Percentiles rank a stretch among this genome's conserved stretches.
These are phyloP conservation scores for Spermophilus dauricus DNA, from an alignment of 2,113 vertebrate genomes.

Conservation along the genomic window DNA sequence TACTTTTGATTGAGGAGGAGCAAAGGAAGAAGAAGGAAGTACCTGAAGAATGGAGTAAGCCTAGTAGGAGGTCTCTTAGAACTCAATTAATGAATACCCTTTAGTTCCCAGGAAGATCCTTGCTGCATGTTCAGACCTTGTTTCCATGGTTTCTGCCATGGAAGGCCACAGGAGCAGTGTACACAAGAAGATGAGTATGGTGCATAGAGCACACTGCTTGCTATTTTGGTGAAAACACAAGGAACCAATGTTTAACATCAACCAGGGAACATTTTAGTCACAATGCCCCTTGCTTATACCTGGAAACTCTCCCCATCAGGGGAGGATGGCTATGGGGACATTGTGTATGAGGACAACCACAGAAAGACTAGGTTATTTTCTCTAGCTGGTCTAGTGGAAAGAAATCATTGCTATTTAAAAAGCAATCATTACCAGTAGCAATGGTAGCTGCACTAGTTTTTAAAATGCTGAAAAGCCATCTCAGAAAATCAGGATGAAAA, in stretches of 20 bases:
- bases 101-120: constrained; percentile 15
- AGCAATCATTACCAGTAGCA: not conserved
- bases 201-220: not conserved
- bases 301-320: constrained; percentile 41
- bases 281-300: constrained; percentile 31
- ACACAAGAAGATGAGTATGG: not conserved
- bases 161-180: constrained; percentile 55
- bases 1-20: not conserved
- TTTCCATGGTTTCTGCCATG: constrained; percentile 26
- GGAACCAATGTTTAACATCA: constrained; percentile 45
- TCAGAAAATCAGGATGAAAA: constrained; percentile 21
- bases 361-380: constrained; percentile 41
- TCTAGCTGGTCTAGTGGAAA: constrained; percentile 27
- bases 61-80: not conserved
- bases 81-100: constrained; percentile 28
- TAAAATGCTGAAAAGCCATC: constrained; percentile 28
- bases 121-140: not conserved
- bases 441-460: not conserved
- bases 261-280: constrained; percentile 31
- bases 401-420: not conserved
- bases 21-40: constrained; percentile 40
- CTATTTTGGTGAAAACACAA: constrained; percentile 68
- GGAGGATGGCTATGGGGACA: not conserved
- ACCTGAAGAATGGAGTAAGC: not conserved
- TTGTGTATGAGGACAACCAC: constrained; percentile 6